Evolutionary conservation across 2,888 invertebrate genomes (phyloP).

Genomic region (Desoria tigrina): DNA sequence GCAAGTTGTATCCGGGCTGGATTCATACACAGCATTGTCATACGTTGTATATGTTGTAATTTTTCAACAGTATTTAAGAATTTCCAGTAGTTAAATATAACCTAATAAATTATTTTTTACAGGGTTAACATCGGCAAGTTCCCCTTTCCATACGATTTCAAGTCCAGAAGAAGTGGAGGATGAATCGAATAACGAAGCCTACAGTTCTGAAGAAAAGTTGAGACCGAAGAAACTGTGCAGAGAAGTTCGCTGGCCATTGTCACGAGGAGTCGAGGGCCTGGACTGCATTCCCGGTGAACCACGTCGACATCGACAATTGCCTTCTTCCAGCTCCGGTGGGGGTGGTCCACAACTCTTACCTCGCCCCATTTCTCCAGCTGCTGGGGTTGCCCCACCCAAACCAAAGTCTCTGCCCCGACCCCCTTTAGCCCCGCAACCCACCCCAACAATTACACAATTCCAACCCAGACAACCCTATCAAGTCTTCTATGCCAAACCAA

Average conservation of each 20-base stretch:
- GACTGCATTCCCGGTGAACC: not conserved
- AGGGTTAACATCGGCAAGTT: not conserved
- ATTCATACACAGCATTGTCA: no score
- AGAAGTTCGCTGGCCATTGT: not conserved
- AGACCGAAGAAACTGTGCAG: not conserved
- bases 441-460: not conserved
- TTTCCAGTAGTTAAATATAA: not conserved
- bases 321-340: no score
- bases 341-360: not conserved
- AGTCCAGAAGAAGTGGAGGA: no score
- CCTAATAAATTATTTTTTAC: not conserved
- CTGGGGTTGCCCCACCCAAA: not conserved
- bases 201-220: not conserved
- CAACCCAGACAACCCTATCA: not conserved
- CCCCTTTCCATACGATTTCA: not conserved
- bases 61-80: no score
- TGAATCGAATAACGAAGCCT: not conserved
- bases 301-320: not conserved
- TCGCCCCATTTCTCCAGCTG: slow-evolving; percentile 2
- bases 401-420: not conserved
- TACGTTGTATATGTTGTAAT: no score
- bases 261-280: not conserved
- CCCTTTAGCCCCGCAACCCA: not conserved
- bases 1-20: no score
- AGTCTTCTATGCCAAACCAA: not conserved